Evolutionary conservation across 2,113 vertebrate genomes (phyloP).

Genomic region (Romanogobio albipinnatus): DNA sequence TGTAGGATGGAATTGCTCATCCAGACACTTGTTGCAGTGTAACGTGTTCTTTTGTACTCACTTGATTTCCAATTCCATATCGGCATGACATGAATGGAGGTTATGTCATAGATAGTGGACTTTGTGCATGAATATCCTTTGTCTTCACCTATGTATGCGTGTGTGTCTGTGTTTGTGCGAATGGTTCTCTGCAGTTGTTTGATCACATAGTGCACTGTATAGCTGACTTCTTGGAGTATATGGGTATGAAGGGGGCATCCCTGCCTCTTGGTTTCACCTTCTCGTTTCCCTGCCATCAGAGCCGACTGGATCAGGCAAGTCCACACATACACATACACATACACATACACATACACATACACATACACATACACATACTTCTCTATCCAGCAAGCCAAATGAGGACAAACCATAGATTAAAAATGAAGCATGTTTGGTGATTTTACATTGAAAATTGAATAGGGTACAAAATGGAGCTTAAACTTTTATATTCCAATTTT

Average conservation of each 20-base stretch:
- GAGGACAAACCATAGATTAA: not conserved
- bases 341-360: constrained; percentile 5
- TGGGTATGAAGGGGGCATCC: constrained; percentile 90
- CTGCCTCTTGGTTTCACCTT: constrained; percentile 95
- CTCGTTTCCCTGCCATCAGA: constrained; percentile 95
- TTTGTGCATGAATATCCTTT: not conserved
- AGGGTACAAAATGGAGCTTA: not conserved
- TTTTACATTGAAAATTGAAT: not conserved
- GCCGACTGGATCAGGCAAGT: constrained; percentile 87
- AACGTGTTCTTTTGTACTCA: not conserved
- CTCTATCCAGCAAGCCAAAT: not conserved
- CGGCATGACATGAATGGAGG: no score
- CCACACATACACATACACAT: not conserved
- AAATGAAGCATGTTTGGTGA: not conserved
- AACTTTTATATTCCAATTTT: no score
- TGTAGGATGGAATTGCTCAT: not conserved
- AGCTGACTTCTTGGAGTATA: constrained; percentile 92
- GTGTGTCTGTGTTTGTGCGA: not conserved
- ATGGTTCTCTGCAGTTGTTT: constrained; percentile 81
- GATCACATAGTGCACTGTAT: constrained; percentile 94
- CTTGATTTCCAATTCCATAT: not conserved
- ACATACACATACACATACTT: not conserved
- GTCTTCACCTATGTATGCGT: not conserved
- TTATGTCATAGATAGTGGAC: not conserved
- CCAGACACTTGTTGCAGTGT: not conserved